Base-by-base conservation (phyloP, 2,888 invertebrate genomes). In the Synanthedon myopaeformis region DNA sequence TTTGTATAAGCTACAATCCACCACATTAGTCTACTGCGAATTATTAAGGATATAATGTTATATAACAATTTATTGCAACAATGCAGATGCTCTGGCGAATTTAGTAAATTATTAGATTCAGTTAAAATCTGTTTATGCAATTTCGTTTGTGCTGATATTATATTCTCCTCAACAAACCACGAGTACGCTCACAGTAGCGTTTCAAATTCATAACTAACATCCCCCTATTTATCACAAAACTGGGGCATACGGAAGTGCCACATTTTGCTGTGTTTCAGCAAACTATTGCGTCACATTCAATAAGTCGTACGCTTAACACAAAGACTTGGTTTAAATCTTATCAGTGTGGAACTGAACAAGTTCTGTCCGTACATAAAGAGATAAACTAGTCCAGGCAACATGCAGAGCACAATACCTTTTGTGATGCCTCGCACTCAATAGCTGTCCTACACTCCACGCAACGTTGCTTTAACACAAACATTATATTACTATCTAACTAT, bases 321-420 rank as follows among this genome's bases (percentile, higher is more conserved):
- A 51, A 58, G 60, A 65, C 53, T 65, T 61, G 64, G 64, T 65
- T 69, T 60, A 62, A 67, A 60, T 69, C 68, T 76, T 82, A 84
- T 85, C 85, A 83, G 84, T 55, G 78, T 80, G 72, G 76, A 83
- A 85, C 81, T 72, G 76, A 83, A 85, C 84, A 70, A 69, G 70
- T 62, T 64, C 61, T 61, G 66, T 72, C 69, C 69, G 68, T 65
- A 70, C 70, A 68, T 76, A 76, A 70, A 71, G 66, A 80, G 81
- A 81, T 83, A 81, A 82, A 82, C 80, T 77, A 72, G 78, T 74
- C 72, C 67, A 61, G 52, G 63, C 60, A 65, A 72, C 67, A 60
- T 52, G 63, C 60, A 65, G 35, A 35, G 35, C 66, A 79, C 85
- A 85, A 82, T 83, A 70, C 74, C 82, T 81, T 80, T 84, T 83